Base-by-base conservation (phyloP, 2,888 invertebrate species). In the Cinara cedri region DNA sequence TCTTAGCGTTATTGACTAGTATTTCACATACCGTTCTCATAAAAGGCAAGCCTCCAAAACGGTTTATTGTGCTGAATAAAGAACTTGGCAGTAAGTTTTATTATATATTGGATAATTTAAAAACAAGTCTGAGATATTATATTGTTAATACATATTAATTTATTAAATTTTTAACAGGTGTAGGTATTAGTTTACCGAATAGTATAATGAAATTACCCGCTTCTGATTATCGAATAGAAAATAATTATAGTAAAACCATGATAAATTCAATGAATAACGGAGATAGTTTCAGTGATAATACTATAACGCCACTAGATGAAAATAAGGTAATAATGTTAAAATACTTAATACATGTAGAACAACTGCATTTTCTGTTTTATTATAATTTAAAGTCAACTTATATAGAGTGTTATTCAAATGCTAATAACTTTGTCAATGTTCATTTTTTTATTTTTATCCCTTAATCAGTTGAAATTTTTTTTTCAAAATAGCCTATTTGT, bases 21-120 rank as follows among this genome's bases (percentile, higher is more conserved):
- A 85, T 90, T 19, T 87, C 89, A 11, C 89, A 89, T 82, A 87
- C 89, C 2, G 87, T 89, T 6, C 84, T 85, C n/a, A 83, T 87
- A n/a, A 85, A 85, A 82, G 85, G 86, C 8, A 84, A 85, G 55
- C 84, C 85, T 2, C 84, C 82, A 14, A 82, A 83, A 70, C 81
- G 87, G 16, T 84, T 86, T 49, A 85, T 89, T 65, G 85, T 87
- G 21, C 85, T 89, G 13, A 89, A 88, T 83, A 87, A 86, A 81
- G 87, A 87, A 82, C 84, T 89, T 72, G 84, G 86, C 81, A 86
- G 88, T 88, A 84, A 83, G 85, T 84, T 16, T 3, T 6, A 62
- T 42, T 54, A 3, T 54, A n/a, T 55, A 13, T 8, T 62, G 46
- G 46, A 34, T 19, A 8, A 54, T 34, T 19, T 34, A 1, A 24